Conservation (phyloP, 1,140 invertebrate genomes). For the Orchesella cincta region DNA sequence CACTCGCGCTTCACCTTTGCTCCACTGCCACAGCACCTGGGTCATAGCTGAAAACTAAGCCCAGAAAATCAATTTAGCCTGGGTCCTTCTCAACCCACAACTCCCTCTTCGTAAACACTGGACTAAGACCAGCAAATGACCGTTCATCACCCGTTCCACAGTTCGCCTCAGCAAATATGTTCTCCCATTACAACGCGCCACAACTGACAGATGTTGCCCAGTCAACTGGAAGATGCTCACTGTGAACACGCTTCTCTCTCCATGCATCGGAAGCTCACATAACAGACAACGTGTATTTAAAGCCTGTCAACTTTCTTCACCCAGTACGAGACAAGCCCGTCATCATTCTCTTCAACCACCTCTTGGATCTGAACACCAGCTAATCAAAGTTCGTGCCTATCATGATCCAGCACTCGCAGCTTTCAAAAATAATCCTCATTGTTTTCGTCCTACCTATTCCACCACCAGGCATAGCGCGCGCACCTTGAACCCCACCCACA, state of each 20-base stretch:
- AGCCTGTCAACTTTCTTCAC: constrained; percentile 52
- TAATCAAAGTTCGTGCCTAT: too few species aligned
- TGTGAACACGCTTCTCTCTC: too few species aligned
- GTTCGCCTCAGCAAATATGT: constrained; percentile 53
- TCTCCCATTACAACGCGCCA: constrained; percentile 53
- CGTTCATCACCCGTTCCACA: constrained; percentile 55
- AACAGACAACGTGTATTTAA: constrained; percentile 49
- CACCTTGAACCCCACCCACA: too few species aligned
- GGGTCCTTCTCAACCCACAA: too few species aligned
- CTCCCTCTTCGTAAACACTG: too few species aligned
- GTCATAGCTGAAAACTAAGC: constrained; percentile 52
- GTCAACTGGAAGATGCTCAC: constrained; percentile 53
- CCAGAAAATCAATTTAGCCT: too few species aligned
- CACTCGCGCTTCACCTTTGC: constrained; percentile 54
- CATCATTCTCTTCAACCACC: constrained; percentile 46
- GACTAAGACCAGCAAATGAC: too few species aligned
- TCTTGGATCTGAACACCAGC: too few species aligned
- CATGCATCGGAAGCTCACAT: constrained; percentile 53
- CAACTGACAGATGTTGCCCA: constrained; percentile 53
- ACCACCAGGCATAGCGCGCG: too few species aligned
- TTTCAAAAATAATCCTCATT: too few species aligned
- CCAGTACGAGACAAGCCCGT: constrained; percentile 46
- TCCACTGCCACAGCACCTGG: constrained; percentile 54
- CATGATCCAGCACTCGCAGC: too few species aligned
- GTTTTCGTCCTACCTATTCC: too few species aligned